phyloP scores from a whole-genome alignment of 1,140 invertebrate species.

The Ceratitis capitata region DNA sequence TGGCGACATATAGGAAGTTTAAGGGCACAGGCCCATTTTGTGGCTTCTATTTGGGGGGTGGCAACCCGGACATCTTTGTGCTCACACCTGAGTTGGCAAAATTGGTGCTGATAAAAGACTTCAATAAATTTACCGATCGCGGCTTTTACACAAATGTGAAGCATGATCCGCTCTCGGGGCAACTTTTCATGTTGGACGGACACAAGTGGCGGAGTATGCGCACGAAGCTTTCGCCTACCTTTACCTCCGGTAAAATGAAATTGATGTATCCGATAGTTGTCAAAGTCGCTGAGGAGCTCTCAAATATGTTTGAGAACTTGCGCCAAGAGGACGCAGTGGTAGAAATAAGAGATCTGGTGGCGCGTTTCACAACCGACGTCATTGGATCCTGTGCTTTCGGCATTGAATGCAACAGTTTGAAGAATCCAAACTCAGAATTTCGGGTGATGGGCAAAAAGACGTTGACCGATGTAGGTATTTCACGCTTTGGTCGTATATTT shows the following conservation, averaged over 20 bases:
- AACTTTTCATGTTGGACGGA: constrained; percentile 67
- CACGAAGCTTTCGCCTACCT: constrained; percentile 70
- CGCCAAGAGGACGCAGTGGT: constrained; percentile 40
- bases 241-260: constrained; percentile 70
- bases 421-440: constrained; percentile 69
- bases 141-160: constrained; percentile 66
- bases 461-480: constrained; percentile 46
- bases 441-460: constrained; percentile 55
- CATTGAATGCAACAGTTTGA: constrained; percentile 69
- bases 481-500: constrained; percentile 38
- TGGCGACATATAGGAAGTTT: constrained; percentile 55
- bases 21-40: constrained; percentile 57
- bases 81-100: constrained; percentile 62
- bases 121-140: constrained; percentile 67
- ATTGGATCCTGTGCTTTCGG: constrained; percentile 75
- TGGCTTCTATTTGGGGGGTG: constrained; percentile 50
- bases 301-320: constrained; percentile 32
- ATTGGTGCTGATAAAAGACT: constrained; percentile 69
- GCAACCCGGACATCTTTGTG: background rate
- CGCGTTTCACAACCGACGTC: constrained; percentile 60
- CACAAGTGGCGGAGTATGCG: constrained; percentile 70
- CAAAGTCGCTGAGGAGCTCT: constrained; percentile 6
- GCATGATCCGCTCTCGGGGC: constrained; percentile 66
- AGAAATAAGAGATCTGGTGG: constrained; percentile 57
- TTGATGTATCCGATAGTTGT: constrained; percentile 63